Evolutionary conservation across 2,797 vertebrate genomes (phyloP).

Genomic region (Mormyrops attenuatus): DNA sequence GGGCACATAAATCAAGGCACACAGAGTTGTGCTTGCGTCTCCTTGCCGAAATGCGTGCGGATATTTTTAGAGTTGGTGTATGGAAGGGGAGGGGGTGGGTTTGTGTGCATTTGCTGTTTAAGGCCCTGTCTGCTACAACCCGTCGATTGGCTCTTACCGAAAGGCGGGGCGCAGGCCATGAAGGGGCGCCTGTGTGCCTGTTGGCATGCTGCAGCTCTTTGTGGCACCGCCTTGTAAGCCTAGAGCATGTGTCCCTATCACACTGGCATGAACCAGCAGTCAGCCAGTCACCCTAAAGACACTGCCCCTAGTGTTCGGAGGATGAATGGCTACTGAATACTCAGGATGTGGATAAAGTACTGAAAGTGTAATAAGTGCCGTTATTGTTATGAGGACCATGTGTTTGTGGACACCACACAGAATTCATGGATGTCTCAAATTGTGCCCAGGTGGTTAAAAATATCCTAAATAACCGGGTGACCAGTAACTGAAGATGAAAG

Average conservation of each 20-base stretch:
- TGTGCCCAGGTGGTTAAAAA: background rate
- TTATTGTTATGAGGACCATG: background rate
- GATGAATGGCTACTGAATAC: background rate
- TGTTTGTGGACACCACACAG: background rate
- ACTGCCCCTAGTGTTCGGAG: background rate
- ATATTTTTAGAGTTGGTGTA: constrained; percentile 5
- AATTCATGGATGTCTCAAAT: background rate
- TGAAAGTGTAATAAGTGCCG: background rate
- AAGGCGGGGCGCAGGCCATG: background rate
- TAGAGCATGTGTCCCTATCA: background rate
- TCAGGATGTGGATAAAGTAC: background rate
- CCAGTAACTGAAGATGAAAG: background rate
- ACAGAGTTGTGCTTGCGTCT: background rate
- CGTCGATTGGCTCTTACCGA: background rate
- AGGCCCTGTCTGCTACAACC: background rate
- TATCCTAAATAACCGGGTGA: background rate
- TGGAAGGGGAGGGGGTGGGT: background rate
- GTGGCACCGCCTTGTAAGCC: background rate
- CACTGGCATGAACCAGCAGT: background rate
- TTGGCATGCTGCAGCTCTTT: background rate
- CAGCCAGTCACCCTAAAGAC: background rate
- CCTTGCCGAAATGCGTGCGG: background rate
- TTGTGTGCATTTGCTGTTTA: background rate
- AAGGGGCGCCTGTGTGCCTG: background rate
- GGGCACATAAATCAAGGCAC: background rate